phyloP scores from a whole-genome alignment of 1,140 invertebrate genomes.

The Drosophila subpulchrella region DNA sequence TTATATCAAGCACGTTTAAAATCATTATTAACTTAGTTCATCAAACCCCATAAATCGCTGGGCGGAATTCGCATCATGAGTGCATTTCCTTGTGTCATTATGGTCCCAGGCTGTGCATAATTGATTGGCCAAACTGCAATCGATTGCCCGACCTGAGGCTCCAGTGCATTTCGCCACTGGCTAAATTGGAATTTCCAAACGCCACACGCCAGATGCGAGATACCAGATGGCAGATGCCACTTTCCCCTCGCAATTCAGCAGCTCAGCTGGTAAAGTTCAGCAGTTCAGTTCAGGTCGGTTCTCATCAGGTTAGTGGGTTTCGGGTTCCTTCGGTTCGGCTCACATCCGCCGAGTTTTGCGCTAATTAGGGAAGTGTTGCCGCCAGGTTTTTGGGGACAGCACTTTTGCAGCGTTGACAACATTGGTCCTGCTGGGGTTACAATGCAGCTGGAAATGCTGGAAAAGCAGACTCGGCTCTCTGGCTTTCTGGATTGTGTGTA shows the following conservation, averaged over 20 bases:
- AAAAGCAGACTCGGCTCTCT: constrained; percentile 48
- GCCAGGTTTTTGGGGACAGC: constrained; percentile 48
- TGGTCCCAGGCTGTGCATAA: constrained; percentile 22
- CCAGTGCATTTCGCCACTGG: constrained; percentile 4
- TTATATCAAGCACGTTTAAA: neutral
- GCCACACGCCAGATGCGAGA: constrained; percentile 1
- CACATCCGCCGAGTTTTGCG: constrained; percentile 45
- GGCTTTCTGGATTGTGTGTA: constrained; percentile 53
- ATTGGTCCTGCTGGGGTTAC: constrained; percentile 3
- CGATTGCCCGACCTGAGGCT: constrained; percentile 12
- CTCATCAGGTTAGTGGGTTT: neutral
- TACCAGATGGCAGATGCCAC: constrained; percentile 21
- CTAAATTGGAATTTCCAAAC: constrained; percentile 36
- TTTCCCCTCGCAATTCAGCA: constrained; percentile 14
- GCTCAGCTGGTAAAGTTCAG: constrained; percentile 30
- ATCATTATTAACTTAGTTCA: neutral
- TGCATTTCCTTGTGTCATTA: neutral
- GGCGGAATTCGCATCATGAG: neutral
- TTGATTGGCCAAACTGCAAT: constrained; percentile 38
- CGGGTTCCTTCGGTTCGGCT: constrained; percentile 10
- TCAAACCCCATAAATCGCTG: neutral
- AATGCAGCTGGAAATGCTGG: constrained; percentile 19
- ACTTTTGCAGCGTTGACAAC: constrained; percentile 51
- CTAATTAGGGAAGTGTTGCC: constrained; percentile 77
- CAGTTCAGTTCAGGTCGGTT: constrained; percentile 18